Conservation (phyloP, 2,888 invertebrate genomes). For the Eupeodes latifasciatus region DNA sequence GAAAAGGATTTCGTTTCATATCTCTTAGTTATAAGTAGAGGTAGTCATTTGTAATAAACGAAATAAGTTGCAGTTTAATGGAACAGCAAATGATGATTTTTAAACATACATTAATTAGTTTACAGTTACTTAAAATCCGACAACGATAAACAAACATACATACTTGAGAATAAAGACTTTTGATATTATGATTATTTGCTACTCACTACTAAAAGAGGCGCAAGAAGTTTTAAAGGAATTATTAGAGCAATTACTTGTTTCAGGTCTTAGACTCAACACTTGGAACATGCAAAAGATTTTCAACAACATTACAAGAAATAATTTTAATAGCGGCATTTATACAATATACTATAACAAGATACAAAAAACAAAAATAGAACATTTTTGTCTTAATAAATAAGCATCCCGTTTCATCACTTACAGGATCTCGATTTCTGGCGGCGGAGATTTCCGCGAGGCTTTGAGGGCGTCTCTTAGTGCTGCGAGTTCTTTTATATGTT, state of each 20-base stretch:
- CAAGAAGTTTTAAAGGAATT: background rate
- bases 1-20: too few species aligned
- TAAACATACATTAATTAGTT: too few species aligned
- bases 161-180: too few species aligned
- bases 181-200: too few species aligned
- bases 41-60: too few species aligned
- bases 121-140: too few species aligned
- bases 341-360: background rate
- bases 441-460: conserved; percentile 60
- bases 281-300: conserved; percentile 9
- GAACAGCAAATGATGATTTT: too few species aligned
- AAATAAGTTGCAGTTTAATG: too few species aligned
- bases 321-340: background rate
- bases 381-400: background rate
- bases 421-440: conserved; percentile 63
- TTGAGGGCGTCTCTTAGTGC: conserved; percentile 49
- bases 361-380: background rate
- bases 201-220: too few species aligned
- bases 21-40: too few species aligned
- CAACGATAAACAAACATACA: too few species aligned
- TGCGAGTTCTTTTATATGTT: conserved; percentile 46
- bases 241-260: background rate
- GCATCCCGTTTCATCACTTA: conserved; percentile 37
- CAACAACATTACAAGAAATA: background rate
- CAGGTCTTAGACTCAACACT: background rate